A percentile compares a stretch with the other conserved stretches of the same genome.
Evolutionary conservation across 2,888 invertebrate species (phyloP).

Genomic region (Chrysolina haemoptera): DNA sequence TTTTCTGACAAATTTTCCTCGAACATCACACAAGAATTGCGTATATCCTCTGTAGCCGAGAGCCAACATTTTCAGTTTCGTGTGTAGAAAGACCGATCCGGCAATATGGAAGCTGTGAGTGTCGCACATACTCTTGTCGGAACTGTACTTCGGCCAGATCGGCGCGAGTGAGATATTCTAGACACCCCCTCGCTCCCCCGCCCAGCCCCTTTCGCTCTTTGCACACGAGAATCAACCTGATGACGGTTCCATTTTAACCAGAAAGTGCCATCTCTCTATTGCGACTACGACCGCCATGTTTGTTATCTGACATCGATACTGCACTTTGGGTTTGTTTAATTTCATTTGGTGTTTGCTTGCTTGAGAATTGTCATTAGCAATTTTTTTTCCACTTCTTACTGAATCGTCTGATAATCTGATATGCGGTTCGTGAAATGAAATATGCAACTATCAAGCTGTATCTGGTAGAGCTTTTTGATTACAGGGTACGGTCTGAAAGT

Average conservation of each 20-base stretch:
- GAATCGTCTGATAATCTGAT: not conserved
- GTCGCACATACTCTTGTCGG: slow-evolving; percentile 63
- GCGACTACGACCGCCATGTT: slow-evolving; percentile 32
- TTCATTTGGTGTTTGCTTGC: not conserved
- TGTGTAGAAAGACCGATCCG: slow-evolving; percentile 58
- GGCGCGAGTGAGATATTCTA: slow-evolving; percentile 63
- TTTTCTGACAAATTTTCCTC: slow-evolving; percentile 6
- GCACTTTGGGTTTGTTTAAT: slow-evolving; percentile 3
- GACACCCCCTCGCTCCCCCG: slow-evolving; percentile 52
- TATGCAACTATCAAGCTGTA: not conserved
- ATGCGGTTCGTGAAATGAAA: not conserved
- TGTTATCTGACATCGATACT: slow-evolving; percentile 12
- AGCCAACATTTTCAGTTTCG: slow-evolving; percentile 64
- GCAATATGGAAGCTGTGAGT: slow-evolving; percentile 59
- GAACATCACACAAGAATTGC: slow-evolving; percentile 34
- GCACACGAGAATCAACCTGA: slow-evolving; percentile 48
- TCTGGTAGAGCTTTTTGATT: not conserved
- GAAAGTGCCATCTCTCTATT: slow-evolving; percentile 52
- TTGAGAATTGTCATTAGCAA: not conserved
- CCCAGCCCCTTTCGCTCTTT: slow-evolving; percentile 43
- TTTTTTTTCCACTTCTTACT: not conserved
- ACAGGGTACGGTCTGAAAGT: too few relatives aligned
- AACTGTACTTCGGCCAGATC: slow-evolving; percentile 63
- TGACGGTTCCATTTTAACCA: slow-evolving; percentile 62
- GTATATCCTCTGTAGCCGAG: slow-evolving; percentile 25